Evolutionary conservation across 2,888 invertebrate genomes (phyloP), one percentile per base, ranked within the genome.

Genomic region (Drosophila ochracea): DNA sequence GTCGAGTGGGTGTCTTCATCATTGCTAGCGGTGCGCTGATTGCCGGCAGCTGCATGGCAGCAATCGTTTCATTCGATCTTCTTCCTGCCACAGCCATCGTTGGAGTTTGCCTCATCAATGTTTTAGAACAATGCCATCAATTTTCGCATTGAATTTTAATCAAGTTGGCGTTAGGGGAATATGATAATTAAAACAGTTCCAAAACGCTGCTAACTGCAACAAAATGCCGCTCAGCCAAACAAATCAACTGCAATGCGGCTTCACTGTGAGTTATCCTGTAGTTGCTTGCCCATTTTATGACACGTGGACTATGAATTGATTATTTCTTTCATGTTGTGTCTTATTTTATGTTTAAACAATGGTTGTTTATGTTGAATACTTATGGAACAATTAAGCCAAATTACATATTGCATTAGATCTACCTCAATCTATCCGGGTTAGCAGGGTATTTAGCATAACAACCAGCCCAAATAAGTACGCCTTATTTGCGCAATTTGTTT

Each of bases 71-170:
- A 13, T 33, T 39, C 35, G 35, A 35, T 16, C 73, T 59, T 68
- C 52, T 68, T 47, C 65, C 28, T 39, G 39, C 57, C 57, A 39
- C 30, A 57, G 19, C n/a, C 13, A 57, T 28, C 37, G 19, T 25
- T 54, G 35, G 4, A 37, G 54, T 55, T 62, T 62, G 66, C 59
- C 68, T 73, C 84, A 86, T 86, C 82, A 82, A 68, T 72, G 70
- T 57, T 74, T 74, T 76, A 80, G 80, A 78, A 85, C 88, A 89
- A 89, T 80, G 83, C 71, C 61, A 71, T 73, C 82, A 75, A 78
- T 69, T 76, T 76, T 68, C 55, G 81, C 68, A 85, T 87, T 89
- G 90, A 87, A 85, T 87, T 89, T 89, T 84, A 85, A 85, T 85
- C 78, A 89, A 84, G 90, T 89, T 85, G 84, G 71, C 90, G 76